phyloP scores from a whole-genome alignment of 2,113 vertebrate species.

The Dromaius novaehollandiae region DNA sequence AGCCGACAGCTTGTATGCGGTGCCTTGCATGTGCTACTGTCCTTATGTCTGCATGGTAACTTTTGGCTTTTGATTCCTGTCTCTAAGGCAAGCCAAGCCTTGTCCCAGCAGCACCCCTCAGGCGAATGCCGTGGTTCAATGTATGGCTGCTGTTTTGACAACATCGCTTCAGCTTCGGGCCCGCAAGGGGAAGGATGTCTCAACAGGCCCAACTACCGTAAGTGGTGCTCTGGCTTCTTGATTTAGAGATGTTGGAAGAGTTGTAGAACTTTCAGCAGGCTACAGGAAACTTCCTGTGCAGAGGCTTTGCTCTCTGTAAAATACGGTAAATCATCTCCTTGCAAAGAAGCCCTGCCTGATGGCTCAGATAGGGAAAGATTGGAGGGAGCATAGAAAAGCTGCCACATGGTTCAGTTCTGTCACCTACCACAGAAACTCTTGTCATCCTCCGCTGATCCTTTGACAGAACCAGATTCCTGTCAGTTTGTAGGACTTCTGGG shows the following conservation, averaged over 20 bases:
- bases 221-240: conserved; percentile 58
- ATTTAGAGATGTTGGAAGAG: background rate
- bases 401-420: background rate
- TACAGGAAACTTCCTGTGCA: background rate
- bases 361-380: background rate
- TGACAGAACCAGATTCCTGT: background rate
- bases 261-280: background rate
- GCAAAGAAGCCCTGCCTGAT: background rate
- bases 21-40: background rate
- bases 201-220: conserved; percentile 81
- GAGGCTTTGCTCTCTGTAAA: background rate
- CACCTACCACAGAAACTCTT: background rate
- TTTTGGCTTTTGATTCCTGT: conserved; percentile 34
- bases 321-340: background rate
- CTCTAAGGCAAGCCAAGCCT: conserved; percentile 50
- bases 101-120: conserved; percentile 72
- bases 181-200: conserved; percentile 89
- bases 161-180: conserved; percentile 80
- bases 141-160: conserved; percentile 93
- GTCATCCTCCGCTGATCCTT: background rate
- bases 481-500: background rate
- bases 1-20: background rate
- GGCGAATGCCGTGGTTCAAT: conserved; percentile 79
- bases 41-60: background rate
- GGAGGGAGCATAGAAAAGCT: background rate